Evolutionary conservation across 2,888 invertebrate genomes (phyloP), one percentile per base, ranked within the genome.

Genomic region (Protophormia terraenovae): DNA sequence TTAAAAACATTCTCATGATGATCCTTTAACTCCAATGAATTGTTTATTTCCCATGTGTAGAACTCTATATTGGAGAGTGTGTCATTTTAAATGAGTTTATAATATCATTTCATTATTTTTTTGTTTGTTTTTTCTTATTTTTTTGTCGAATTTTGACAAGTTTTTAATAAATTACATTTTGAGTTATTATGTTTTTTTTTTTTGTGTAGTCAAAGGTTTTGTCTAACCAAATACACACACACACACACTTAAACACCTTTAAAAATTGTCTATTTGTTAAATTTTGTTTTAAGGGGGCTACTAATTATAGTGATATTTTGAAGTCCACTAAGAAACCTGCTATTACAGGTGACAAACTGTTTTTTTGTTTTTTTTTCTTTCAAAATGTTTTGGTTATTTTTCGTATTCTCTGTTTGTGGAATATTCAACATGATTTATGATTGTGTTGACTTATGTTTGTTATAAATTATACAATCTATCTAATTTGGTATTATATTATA

Each of bases 301-400:
- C 41, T 79, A 64, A 64, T 79, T 79, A 83, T 45, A 53, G 53
- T 58, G 67, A 45, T 55, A 22, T 22, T 62, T 38, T 27, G 3
- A 19, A 60, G 50, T 50, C 12, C 4, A 3, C 45, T 14, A 3
- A 19, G 53, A 60, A 84, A 84, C 83, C 83, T 58, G 69, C 62
- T 75, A 84, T 75, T 79, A 71, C 75, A 84, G 75, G 83, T 84
- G 83, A 75, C 83, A 84, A n/a, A 79, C 38, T 66, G 69, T 69
- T 75, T 79, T 55, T 16, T 75, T 58, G 10, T 50, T 47, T 47
- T 22, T n/a, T n/a, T n/a, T n/a, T n/a, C n/a, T n/a, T n/a, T n/a
- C n/a, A n/a, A n/a, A n/a, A n/a, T n/a, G n/a, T n/a, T n/a, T n/a
- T n/a, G n/a, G n/a, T n/a, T n/a, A n/a, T n/a, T n/a, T 53, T 50